phyloP scores from a whole-genome alignment of 2,797 vertebrate genomes.

The Alfaro cultratus region DNA sequence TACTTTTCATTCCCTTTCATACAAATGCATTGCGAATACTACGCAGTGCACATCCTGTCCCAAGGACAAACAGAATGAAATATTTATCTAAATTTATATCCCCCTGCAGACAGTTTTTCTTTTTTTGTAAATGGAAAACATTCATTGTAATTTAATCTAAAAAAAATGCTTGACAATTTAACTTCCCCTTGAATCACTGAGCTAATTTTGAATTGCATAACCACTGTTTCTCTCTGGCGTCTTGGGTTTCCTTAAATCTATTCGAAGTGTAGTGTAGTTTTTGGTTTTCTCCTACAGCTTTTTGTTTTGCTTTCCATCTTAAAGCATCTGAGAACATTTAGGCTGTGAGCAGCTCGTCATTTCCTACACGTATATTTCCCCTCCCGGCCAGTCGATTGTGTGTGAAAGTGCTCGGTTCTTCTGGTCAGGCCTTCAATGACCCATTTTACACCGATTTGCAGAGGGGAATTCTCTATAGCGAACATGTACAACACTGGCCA shows the following conservation, averaged over 20 bases:
- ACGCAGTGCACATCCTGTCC: not conserved
- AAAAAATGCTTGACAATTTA: not conserved
- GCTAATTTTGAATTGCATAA: not conserved
- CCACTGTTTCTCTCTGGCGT: not conserved
- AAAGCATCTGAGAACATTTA: not conserved
- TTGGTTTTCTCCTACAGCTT: not conserved
- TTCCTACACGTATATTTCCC: not conserved
- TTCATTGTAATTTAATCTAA: not conserved
- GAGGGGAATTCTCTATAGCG: not conserved
- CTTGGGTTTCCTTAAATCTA: not conserved
- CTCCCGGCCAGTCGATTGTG: not conserved
- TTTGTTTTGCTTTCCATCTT: not conserved
- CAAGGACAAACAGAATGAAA: not conserved
- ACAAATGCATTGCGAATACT: not conserved
- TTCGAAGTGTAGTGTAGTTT: not conserved
- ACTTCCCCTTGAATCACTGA: not conserved
- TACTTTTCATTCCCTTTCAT: not conserved
- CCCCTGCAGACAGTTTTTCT: not conserved
- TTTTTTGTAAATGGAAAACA: not conserved
- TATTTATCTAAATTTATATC: not conserved
- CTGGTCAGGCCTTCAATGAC: not conserved
- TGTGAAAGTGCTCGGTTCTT: not conserved
- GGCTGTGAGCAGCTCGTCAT: not conserved
- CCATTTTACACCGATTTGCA: not conserved
- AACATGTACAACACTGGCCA: not conserved